Conservation (phyloP, 2,888 invertebrate species). For the Nowickia ferox region DNA sequence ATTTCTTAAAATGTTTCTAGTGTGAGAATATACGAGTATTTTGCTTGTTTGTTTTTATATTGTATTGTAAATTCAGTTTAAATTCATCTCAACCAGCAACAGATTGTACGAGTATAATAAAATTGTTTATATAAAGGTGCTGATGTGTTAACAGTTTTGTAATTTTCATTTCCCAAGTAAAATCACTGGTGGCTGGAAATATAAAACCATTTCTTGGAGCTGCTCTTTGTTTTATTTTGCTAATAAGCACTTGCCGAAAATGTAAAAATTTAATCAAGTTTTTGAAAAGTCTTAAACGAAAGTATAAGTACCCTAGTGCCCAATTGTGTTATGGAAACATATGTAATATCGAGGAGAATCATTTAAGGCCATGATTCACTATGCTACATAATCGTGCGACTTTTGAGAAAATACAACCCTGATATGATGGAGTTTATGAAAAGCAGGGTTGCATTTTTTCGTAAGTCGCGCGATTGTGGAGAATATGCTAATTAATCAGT, state of each 20-base stretch:
- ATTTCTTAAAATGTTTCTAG: conserved; percentile 20
- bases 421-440: too few relatives aligned
- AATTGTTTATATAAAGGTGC: conserved; percentile 17
- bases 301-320: neutral
- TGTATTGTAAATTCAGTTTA: neutral
- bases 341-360: too few relatives aligned
- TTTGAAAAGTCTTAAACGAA: neutral
- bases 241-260: conserved; percentile 49
- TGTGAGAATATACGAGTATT: conserved; percentile 51
- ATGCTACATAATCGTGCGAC: too few relatives aligned
- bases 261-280: conserved; percentile 1
- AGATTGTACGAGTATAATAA: neutral
- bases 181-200: conserved; percentile 42
- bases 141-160: conserved; percentile 58
- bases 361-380: too few relatives aligned
- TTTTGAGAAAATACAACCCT: too few relatives aligned
- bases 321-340: too few relatives aligned
- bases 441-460: too few relatives aligned
- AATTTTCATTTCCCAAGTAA: conserved; percentile 29
- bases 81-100: neutral
- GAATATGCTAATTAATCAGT: too few relatives aligned
- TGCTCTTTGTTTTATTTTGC: conserved; percentile 19
- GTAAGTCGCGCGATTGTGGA: too few relatives aligned
- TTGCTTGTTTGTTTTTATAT: conserved; percentile 11
- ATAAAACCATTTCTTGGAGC: conserved; percentile 27